A percentile compares a stretch with the other conserved stretches of the same genome.
Evolutionary conservation across 2,113 vertebrate genomes (phyloP).

Genomic region (Daubentonia madagascariensis): DNA sequence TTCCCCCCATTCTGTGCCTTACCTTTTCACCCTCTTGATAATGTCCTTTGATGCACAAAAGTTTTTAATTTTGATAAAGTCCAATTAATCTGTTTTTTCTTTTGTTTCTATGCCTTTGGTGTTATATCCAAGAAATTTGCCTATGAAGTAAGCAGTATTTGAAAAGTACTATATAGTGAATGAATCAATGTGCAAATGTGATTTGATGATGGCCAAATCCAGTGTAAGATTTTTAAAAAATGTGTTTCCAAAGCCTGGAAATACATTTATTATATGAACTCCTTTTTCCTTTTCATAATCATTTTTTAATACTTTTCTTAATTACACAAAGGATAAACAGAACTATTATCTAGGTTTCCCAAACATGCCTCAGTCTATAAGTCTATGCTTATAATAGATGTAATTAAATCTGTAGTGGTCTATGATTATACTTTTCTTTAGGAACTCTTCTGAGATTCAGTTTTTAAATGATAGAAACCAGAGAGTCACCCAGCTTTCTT

Average conservation of each 20-base stretch:
- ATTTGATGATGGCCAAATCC: not conserved
- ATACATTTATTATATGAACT: not conserved
- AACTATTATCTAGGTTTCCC: not conserved
- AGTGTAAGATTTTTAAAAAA: not conserved
- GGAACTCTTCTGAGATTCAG: not conserved
- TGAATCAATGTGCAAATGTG: not conserved
- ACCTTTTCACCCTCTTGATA: not conserved
- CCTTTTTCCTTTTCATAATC: not conserved
- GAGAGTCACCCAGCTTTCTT: not conserved
- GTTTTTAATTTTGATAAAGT: not conserved
- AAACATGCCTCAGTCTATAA: not conserved
- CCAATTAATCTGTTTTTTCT: not conserved
- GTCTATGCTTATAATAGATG: not conserved
- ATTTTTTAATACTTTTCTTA: not conserved
- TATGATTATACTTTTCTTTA: not conserved
- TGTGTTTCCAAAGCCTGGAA: not conserved
- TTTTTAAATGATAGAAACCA: not conserved
- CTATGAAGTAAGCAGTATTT: not conserved
- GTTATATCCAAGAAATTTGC: not conserved
- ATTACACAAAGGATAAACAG: not conserved
- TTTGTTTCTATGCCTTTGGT: not conserved
- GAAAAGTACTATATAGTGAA: not conserved
- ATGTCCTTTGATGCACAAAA: not conserved
- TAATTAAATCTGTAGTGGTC: not conserved
- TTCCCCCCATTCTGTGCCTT: not conserved